Base-by-base conservation (phyloP, 2,797 vertebrate genomes). In the Periparus ater region DNA sequence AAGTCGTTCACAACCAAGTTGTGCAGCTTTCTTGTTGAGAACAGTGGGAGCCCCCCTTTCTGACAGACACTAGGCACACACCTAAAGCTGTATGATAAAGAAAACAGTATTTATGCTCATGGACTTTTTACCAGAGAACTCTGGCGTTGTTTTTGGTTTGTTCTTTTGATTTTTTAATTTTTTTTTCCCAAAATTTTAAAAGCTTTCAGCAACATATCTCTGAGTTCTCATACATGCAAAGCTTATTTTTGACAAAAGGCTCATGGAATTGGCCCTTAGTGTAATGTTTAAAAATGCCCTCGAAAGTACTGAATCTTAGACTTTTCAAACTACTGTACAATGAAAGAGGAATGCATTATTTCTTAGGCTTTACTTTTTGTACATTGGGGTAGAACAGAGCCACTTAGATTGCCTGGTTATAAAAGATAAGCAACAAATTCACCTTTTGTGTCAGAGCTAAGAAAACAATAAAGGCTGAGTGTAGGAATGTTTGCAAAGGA, bases 381-480 rank as follows among this genome's bases (percentile, higher is more conserved):
- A 68, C 61, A 38, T 4, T 65, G 75, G 50, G 57, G 51, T 60
- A 83, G 73, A 88, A 92, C 32, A 58, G 58, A 80, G 54, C 50
- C 83, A 67, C 68, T 85, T 45, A 78, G 54, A 60, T 93, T 93
- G 54, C 23, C 32, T 62, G 55, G 62, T 83, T 61, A 72, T 84
- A 66, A 75, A 89, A 85, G 73, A 85, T 57, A 76, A 40, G 25
- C 36, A 89, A 68, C 44, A 92, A 93, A 93, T 92, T 75, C 68
- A 89, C 76, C 82, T 78, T 92, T 94, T 91, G 58, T 84, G 73
- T 88, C 73, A 91, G 67, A 81, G 34, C 67, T 91, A 84, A 86
- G 55, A 75, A 95, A 88, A 91, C 63, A 81, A 79, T 51, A 94
- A 94, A 85, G 26, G 26, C 62, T 76, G 58, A 86, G 48, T 55